Evolutionary conservation across 53 echinoderm and acorn worm species (phyloP).

Genomic region (Antedon mediterranea): DNA sequence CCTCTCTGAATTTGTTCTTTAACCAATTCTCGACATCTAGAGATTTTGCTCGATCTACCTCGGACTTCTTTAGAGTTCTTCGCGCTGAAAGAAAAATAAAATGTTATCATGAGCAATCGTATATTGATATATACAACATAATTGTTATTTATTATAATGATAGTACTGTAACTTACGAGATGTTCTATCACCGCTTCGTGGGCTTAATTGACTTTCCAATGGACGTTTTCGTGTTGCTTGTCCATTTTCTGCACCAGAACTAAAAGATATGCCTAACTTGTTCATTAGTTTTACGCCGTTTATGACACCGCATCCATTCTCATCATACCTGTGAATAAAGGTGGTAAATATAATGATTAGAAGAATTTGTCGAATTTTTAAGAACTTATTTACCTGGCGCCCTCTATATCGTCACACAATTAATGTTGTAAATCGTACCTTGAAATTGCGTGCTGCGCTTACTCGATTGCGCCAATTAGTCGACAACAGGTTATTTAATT

Average conservation of each 20-base stretch:
- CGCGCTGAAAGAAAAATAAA: conserved; percentile 30
- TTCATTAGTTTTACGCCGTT: conserved; percentile 66
- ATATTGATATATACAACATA: no score
- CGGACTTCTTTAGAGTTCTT: conserved; percentile 38
- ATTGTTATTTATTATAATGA: no score
- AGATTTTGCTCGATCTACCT: conserved; percentile 54
- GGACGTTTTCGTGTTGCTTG: conserved; percentile 16
- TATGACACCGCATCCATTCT: conserved; percentile 62
- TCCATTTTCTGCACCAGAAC: conserved; percentile 35
- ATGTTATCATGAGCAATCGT: not conserved
- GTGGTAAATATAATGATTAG: no score
- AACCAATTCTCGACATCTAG: conserved; percentile 89
- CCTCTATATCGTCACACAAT: no score
- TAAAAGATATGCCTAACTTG: conserved; percentile 79
- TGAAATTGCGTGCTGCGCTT: no score
- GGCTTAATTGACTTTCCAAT: conserved; percentile 11
- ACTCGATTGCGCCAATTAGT: no score
- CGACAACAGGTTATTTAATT: no score
- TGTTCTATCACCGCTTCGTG: conserved; percentile 35
- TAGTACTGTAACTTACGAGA: conserved; percentile 56
- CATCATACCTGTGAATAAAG: conserved; percentile 53
- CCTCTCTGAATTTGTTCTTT: conserved; percentile 89
- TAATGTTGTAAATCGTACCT: no score
- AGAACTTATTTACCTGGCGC: no score
- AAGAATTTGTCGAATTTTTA: no score